phyloP scores from a whole-genome alignment of 2,888 invertebrate genomes.

The Cistogaster globosa region DNA sequence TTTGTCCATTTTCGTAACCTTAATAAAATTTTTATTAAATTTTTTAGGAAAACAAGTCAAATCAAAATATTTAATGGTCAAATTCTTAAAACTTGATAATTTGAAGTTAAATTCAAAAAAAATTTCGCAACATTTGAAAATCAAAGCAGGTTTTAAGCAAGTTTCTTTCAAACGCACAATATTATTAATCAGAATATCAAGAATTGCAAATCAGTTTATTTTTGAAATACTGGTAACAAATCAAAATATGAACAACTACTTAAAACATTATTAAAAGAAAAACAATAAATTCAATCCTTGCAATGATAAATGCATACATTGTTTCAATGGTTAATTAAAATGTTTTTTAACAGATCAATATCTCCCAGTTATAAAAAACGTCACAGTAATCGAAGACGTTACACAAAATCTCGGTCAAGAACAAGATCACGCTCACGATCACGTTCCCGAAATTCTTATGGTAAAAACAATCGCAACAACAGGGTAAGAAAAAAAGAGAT shows the following conservation, averaged over 20 bases:
- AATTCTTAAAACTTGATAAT: not conserved
- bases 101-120: constrained; percentile 1
- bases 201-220: not conserved
- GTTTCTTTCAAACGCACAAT: not conserved
- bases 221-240: constrained; percentile 1
- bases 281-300: not conserved
- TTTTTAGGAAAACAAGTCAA: constrained; percentile 39
- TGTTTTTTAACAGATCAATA: constrained; percentile 67
- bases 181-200: constrained; percentile 1
- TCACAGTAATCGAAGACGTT: constrained; percentile 35
- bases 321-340: not conserved
- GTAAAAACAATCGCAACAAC: constrained; percentile 65
- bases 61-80: constrained; percentile 16
- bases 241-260: not conserved
- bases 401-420: constrained; percentile 51
- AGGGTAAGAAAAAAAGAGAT: constrained; percentile 55
- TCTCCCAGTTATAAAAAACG: constrained; percentile 69
- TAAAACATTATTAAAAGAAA: not conserved
- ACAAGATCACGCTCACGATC: constrained; percentile 63
- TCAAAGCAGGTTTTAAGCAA: not conserved
- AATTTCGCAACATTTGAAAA: constrained; percentile 14
- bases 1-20: not conserved
- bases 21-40: constrained; percentile 32
- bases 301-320: not conserved
- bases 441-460: constrained; percentile 67